Conservation (phyloP, 1,140 invertebrate genomes). For the Micrasema longulum region DNA sequence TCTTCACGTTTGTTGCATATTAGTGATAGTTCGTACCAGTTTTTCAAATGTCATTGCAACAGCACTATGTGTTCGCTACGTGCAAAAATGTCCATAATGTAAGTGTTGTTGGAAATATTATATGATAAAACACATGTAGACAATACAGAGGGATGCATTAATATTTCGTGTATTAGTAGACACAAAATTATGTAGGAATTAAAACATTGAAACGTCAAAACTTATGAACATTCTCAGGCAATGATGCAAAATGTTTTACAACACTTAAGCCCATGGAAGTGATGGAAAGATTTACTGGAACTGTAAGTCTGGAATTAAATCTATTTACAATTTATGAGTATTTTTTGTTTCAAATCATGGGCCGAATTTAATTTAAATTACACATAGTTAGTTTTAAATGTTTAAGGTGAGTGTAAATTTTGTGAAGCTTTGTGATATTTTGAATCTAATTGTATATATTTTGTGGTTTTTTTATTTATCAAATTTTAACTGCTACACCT, state of each 20-base stretch:
- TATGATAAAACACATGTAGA: conserved; percentile 1
- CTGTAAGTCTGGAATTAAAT: conserved; percentile 34
- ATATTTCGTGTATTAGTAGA: conserved; percentile 2
- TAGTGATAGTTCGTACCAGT: no score
- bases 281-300: conserved; percentile 23
- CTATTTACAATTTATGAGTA: neutral
- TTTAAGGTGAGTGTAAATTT: no score
- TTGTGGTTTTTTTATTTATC: no score
- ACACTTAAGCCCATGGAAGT: conserved; percentile 30
- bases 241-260: conserved; percentile 31
- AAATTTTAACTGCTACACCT: no score
- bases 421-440: neutral
- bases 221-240: conserved; percentile 34
- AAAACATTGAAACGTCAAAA: conserved; percentile 28
- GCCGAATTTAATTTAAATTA: conserved; percentile 5
- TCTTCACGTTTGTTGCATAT: no score
- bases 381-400: neutral
- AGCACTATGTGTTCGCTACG: no score
- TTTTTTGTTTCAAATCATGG: conserved; percentile 16
- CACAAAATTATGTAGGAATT: conserved; percentile 23
- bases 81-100: no score
- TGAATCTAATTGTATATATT: neutral
- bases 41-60: no score
- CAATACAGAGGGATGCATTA: conserved; percentile 27
- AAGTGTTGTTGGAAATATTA: no score